Base-by-base conservation (phyloP, 1,140 invertebrate genomes). In the Pomacea maculata region DNA sequence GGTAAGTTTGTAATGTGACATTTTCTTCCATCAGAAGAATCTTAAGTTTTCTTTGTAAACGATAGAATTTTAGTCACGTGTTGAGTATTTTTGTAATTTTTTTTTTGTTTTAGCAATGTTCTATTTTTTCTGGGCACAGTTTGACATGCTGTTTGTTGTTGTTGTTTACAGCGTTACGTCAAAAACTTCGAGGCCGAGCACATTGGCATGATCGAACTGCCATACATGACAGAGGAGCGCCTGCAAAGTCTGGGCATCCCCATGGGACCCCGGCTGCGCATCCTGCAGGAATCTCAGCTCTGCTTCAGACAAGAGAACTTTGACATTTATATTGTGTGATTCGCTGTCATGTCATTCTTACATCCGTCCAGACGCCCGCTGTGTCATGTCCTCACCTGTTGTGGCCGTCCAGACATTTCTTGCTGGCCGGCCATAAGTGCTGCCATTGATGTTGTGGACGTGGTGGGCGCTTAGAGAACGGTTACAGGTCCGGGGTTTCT, bases 201-300 rank as follows among this genome's bases (percentile, higher is more conserved):
- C 86, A 96, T 98, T 52, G 96, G 96, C 17, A 96, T 98, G 92
- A 95, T 97, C 55, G 97, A 98, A 91, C 92, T 98, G 72, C 96
- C 96, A 6, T 98, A 97, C 92, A 92, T 98, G 83, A 96, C 95
- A 9, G 97, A 98, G 89, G 96, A 98, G 82, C 93, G 95, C 61
- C 92, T 98, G 17, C 94, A 97, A 84, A 96, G 96, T 81, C 94
- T 98, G 87, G 96, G 97, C 8, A 95, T 98, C 29, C 97, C 97
- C 1, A 92, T 98, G 85, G 97, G 97, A 57, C 96, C 97, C 21
- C 91, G 96, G 83, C 93, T 97, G 79, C 93, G 97, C 83, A 98
- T 98, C 84, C 92, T 98, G 75, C 96, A 97, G 91, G 97, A 98
- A 90, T 96, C 96, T 17, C 87, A 90, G 75, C 76, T 87, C 29